phyloP scores from a whole-genome alignment of 1,140 invertebrate species.

The Trichonephila clavata region DNA sequence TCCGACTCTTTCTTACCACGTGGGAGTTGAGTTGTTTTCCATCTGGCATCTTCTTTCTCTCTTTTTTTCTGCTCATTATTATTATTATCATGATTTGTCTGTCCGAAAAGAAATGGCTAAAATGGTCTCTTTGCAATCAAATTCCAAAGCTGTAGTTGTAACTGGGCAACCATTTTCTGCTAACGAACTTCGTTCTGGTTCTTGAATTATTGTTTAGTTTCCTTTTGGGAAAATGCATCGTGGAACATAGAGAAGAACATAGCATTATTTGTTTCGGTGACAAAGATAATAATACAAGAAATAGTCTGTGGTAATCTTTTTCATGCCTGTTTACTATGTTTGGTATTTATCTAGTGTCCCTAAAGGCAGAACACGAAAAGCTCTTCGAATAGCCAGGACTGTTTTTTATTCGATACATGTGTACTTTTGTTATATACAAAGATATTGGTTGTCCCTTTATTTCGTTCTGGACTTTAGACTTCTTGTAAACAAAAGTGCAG shows the following conservation, averaged over 20 bases:
- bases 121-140: conserved; percentile 48
- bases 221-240: conserved; percentile 31
- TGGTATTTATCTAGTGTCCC: background rate
- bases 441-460: too few relatives aligned
- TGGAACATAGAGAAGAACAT: background rate
- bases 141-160: background rate
- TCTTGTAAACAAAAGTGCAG: too few relatives aligned
- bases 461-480: too few relatives aligned
- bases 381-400: background rate
- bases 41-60: background rate
- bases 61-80: background rate
- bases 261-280: conserved; percentile 29
- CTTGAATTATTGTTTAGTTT: conserved; percentile 16
- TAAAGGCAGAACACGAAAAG: background rate
- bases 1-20: conserved; percentile 61
- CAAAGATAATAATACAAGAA: background rate
- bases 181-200: conserved; percentile 19
- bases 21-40: conserved; percentile 60
- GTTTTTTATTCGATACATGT: background rate
- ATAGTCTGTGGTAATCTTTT: background rate
- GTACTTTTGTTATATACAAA: background rate
- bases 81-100: background rate
- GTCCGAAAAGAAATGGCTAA: background rate
- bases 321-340: background rate
- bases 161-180: background rate